Evolutionary conservation across 2,113 vertebrate genomes (phyloP).

Genomic region (Pachycephala philippinensis): DNA sequence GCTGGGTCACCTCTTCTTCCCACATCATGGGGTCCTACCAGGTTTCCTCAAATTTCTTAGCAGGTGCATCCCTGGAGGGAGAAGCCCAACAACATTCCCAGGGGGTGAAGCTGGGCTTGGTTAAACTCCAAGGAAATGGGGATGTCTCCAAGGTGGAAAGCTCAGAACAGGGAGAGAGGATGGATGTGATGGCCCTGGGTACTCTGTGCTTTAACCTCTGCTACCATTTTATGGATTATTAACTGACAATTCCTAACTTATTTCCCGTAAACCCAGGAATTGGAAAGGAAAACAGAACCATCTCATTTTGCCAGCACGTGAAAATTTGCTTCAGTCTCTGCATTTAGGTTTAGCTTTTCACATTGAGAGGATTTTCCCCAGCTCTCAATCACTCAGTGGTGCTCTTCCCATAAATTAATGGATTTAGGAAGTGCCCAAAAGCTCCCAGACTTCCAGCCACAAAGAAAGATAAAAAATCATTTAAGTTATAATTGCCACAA

Average conservation of each 20-base stretch:
- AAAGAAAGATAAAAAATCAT: not conserved
- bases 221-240: not conserved
- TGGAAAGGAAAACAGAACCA: not conserved
- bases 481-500: not conserved
- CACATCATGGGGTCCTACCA: not conserved
- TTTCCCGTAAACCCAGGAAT: not conserved
- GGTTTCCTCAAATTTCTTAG: not conserved
- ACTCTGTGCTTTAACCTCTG: not conserved
- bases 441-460: not conserved
- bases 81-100: accelerated
- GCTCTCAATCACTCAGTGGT: not conserved
- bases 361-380: not conserved
- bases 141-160: not conserved
- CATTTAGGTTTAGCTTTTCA: not conserved
- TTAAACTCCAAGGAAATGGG: not conserved
- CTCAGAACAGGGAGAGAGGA: not conserved
- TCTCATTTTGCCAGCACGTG: not conserved
- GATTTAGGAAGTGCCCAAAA: not conserved
- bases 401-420: not conserved
- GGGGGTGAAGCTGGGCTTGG: not conserved
- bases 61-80: not conserved
- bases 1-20: not conserved
- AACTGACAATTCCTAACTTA: not conserved
- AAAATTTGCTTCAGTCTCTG: not conserved
- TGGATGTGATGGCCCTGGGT: not conserved